Percentiles rank a stretch among this genome's conserved stretches.
These are phyloP conservation scores for Equus przewalskii DNA, from an alignment of 2,113 vertebrate genomes.

Conservation along the genomic window DNA sequence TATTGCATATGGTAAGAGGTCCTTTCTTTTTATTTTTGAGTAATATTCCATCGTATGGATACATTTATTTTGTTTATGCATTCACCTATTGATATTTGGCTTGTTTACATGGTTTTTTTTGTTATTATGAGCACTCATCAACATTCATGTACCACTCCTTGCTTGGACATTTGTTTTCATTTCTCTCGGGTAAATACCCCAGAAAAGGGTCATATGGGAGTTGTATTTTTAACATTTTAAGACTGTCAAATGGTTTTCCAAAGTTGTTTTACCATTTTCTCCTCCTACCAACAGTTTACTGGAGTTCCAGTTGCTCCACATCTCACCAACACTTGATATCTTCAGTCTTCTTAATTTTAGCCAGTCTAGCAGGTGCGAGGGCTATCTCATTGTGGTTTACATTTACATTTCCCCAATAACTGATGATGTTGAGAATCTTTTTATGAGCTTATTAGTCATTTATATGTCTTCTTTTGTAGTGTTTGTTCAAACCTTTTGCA, in stretches of 20 bases:
- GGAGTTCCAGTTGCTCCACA: background rate
- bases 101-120: background rate
- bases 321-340: background rate
- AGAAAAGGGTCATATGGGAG: background rate
- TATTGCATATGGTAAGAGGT: background rate
- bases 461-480: background rate
- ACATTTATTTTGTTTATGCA: background rate
- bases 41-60: background rate
- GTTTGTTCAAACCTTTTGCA: background rate
- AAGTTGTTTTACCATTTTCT: background rate
- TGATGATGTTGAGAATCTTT: background rate
- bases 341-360: background rate
- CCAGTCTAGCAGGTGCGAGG: background rate
- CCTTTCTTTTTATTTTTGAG: background rate
- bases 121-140: background rate
- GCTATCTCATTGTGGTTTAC: background rate
- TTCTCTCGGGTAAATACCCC: background rate
- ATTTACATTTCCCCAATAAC: background rate
- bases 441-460: background rate
- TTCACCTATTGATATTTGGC: background rate
- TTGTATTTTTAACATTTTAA: background rate
- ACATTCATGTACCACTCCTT: background rate
- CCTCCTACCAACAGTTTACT: background rate
- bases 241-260: background rate
- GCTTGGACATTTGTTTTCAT: background rate